Evolutionary conservation across 2,888 invertebrate genomes (phyloP).

Genomic region (Stramonita haemastoma): DNA sequence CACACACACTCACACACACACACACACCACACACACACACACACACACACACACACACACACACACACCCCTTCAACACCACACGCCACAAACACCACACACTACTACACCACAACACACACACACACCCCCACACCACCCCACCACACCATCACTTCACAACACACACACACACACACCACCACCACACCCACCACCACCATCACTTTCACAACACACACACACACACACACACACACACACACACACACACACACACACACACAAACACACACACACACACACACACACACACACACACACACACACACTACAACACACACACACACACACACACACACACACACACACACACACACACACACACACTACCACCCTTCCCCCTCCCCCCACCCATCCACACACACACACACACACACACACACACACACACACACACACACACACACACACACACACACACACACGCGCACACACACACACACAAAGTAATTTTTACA

Average conservation of each 20-base stretch:
- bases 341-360: neutral
- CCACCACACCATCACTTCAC: too few species aligned
- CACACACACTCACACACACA: too few species aligned
- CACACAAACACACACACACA: neutral
- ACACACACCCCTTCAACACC: neutral
- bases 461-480: constrained; percentile 1
- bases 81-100: neutral
- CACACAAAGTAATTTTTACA: neutral
- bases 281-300: neutral
- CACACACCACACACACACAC: too few species aligned
- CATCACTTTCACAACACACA: too few species aligned
- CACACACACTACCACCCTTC: neutral
- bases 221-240: too few species aligned
- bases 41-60: neutral
- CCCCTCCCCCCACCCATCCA: too few species aligned
- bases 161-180: constrained; percentile 2
- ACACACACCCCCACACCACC: neutral
- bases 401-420: neutral
- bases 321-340: neutral
- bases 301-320: neutral
- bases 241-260: too few species aligned
- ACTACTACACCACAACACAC: neutral
- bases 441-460: neutral
- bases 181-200: too few species aligned
- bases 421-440: neutral